These are phyloP conservation scores for Gymnothorax reevesii DNA, from an alignment of 2,797 vertebrate species.

Conservation along the genomic window DNA sequence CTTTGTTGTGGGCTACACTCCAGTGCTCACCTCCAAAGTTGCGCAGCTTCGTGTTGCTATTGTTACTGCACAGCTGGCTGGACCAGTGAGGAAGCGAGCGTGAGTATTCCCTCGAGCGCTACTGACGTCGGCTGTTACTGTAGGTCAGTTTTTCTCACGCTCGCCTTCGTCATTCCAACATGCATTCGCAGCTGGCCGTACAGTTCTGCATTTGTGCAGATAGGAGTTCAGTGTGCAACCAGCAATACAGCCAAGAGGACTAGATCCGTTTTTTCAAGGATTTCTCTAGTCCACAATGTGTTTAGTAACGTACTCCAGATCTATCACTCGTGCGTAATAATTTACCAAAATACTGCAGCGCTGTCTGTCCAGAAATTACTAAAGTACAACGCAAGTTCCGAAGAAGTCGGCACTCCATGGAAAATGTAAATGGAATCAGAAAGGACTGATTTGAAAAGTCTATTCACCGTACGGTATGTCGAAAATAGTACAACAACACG, in stretches of 20 bases:
- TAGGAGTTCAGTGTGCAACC: not conserved
- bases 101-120: conserved; percentile 50
- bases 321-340: not conserved
- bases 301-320: not conserved
- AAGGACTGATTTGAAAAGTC: no score
- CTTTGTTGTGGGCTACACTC: conserved; percentile 17
- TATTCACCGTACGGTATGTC: no score
- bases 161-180: conserved; percentile 61
- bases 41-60: conserved; percentile 48
- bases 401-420: no score
- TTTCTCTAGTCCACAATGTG: not conserved
- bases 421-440: no score
- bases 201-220: not conserved
- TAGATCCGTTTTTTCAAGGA: not conserved
- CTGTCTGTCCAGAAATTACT: no score
- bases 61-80: conserved; percentile 53
- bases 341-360: not conserved
- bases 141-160: conserved; percentile 67
- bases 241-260: not conserved
- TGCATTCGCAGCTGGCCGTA: conserved; percentile 20
- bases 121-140: conserved; percentile 60
- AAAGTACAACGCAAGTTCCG: no score
- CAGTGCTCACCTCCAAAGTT: conserved; percentile 32
- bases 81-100: conserved; percentile 37
- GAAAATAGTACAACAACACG: no score